phyloP scores from a whole-genome alignment of 2,797 vertebrate species.

The Catamblyrhynchus diadema region DNA sequence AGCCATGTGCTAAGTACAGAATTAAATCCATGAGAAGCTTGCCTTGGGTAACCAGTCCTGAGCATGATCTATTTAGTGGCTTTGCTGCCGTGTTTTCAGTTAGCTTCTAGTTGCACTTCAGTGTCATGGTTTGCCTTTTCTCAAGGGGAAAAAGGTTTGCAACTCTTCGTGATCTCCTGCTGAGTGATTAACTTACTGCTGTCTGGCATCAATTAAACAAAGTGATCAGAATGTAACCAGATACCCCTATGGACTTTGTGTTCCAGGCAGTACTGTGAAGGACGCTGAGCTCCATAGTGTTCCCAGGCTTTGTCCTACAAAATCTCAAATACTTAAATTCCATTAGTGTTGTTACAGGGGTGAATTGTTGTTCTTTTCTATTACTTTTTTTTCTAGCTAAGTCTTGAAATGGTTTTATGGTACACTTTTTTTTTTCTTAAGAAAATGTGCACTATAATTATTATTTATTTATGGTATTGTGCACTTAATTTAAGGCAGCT shows the following conservation, averaged over 20 bases:
- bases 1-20: background rate
- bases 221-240: background rate
- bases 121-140: background rate
- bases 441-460: background rate
- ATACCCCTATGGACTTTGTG: background rate
- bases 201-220: background rate
- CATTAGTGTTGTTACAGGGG: background rate
- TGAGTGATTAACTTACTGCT: background rate
- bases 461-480: background rate
- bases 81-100: background rate
- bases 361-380: background rate
- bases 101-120: background rate
- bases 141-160: fast-evolving
- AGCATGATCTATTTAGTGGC: background rate
- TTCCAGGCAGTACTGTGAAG: background rate
- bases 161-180: background rate
- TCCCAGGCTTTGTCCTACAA: background rate
- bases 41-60: background rate
- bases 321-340: background rate
- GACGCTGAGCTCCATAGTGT: fast-evolving
- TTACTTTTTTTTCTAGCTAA: background rate
- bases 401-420: background rate
- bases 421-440: background rate
- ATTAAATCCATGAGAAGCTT: background rate
- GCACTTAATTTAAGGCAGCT: background rate